Evolutionary conservation across 1,140 invertebrate species (phyloP).

Genomic region (Hyles vespertilio): DNA sequence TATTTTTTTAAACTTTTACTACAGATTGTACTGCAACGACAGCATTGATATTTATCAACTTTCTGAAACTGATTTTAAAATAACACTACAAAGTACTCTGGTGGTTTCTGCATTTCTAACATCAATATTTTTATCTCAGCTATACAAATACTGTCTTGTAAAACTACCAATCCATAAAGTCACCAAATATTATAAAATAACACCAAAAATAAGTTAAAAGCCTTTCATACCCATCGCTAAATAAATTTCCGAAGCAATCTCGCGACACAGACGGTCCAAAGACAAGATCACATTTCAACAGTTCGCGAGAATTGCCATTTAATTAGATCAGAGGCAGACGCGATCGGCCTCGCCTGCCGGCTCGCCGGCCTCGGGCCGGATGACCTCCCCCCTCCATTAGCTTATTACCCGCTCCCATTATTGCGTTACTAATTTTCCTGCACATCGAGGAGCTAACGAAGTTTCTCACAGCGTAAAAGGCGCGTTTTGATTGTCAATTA

Average conservation of each 20-base stretch:
- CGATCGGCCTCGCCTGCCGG: slow-evolving; percentile 48
- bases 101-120: too few species aligned
- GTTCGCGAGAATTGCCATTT: slow-evolving; percentile 49
- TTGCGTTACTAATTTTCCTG: slow-evolving; percentile 71
- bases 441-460: slow-evolving; percentile 64
- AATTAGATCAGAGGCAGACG: slow-evolving; percentile 46
- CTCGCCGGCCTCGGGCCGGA: slow-evolving; percentile 23
- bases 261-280: slow-evolving; percentile 10
- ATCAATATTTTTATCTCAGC: too few species aligned
- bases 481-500: slow-evolving; percentile 71
- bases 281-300: slow-evolving; percentile 38
- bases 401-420: slow-evolving; percentile 67
- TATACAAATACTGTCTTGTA: too few species aligned
- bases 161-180: too few species aligned
- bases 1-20: too few species aligned
- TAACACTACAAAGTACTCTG: too few species aligned
- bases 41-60: too few species aligned
- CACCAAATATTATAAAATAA: too few species aligned
- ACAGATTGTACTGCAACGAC: too few species aligned
- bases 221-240: slow-evolving; percentile 29
- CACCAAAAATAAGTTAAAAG: slow-evolving; percentile 10
- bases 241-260: slow-evolving; percentile 42
- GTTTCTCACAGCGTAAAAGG: slow-evolving; percentile 60
- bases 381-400: slow-evolving; percentile 63
- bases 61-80: too few species aligned